Base-by-base conservation (phyloP, 92 coral and sea anemone genomes). In the Metridium senile region DNA sequence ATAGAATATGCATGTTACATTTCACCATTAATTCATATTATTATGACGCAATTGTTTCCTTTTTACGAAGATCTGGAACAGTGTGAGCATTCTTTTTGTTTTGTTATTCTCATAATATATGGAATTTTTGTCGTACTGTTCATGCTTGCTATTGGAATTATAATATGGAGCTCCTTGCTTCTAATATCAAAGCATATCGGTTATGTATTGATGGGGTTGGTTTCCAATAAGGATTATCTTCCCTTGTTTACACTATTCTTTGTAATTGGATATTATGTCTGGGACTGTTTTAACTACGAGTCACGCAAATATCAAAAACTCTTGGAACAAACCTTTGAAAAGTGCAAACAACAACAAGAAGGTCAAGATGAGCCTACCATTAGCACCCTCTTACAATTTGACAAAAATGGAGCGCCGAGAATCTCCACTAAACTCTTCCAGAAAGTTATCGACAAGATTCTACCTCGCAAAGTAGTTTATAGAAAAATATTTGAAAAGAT, bases 121-220 rank as follows among this genome's bases (percentile, higher is more conserved):
- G 6, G 8, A 6, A 4, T 13, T 39, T 6, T 39, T 4, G 6
- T 39, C 13, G 49, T 39, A 39, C 13, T 39, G 6, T 39, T 39
- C 8, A 6, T 0, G 1, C n/a, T 33, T 6, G 13, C 0, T 62
- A 26, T 23, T 20, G 68, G 25, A 13, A 6, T 13, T 3, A 62
- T 76, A 19, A 21, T 76, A 19, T 1, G 9, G 17, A 63, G 27
- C 10, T 64, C 81, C 23, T 32, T 64, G 62, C 11, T 62, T 27
- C 47, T 76, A 22, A 33, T 47, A 3, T 20, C 81, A 76, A 64
- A 21, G 21, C 29, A 62, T 11, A 64, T 76, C 17, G 62, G 16
- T 26, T 76, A 76, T 19, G 26, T 51, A 26, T 65, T 17, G 34
- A 76, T 76, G 81, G 81, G 81, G 16, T 20, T 76, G 26, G 49